Evolutionary conservation across 2,797 vertebrate species (phyloP).

Genomic region (Lepilemur ruficaudatus): DNA sequence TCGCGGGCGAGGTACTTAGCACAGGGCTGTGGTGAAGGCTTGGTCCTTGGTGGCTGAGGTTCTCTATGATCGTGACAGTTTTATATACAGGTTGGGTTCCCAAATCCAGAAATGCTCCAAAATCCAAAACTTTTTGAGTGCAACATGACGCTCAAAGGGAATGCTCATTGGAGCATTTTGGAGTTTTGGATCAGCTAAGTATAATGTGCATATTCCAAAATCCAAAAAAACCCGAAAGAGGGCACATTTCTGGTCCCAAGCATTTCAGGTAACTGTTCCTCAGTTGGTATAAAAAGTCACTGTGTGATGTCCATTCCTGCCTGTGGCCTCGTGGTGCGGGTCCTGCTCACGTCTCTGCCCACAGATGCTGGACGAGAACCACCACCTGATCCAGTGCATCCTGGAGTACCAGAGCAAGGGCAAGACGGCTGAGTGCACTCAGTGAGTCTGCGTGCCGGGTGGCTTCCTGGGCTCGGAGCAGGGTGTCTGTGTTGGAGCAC

Average conservation of each 20-base stretch:
- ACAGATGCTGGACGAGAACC: slow-evolving; percentile 98
- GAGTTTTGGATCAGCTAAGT: background rate
- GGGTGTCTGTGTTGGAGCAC: background rate
- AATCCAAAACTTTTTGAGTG: too few relatives aligned
- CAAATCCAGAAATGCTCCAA: background rate
- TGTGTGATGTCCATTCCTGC: too few relatives aligned
- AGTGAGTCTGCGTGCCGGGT: slow-evolving; percentile 86
- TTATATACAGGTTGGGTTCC: background rate
- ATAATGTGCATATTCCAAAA: background rate
- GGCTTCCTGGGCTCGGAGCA: background rate
- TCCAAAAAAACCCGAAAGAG: background rate
- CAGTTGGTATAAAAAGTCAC: too few relatives aligned
- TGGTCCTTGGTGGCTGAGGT: rapidly evolving
- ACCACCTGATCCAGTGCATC: slow-evolving; percentile 98
- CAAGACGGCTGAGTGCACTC: slow-evolving; percentile 96
- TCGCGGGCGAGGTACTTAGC: rapidly evolving
- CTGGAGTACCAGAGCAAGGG: slow-evolving; percentile 99
- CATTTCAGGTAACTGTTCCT: background rate
- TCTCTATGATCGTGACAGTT: rapidly evolving
- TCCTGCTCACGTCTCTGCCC: background rate
- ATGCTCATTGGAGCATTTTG: background rate
- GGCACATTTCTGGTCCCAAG: too few relatives aligned
- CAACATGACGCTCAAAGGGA: background rate
- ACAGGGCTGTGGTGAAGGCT: background rate
- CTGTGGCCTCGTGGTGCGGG: too few relatives aligned